Evolutionary conservation across 2,797 vertebrate species (phyloP), one percentile per base, ranked within the genome.

Genomic region (Acanthiza pusilla): DNA sequence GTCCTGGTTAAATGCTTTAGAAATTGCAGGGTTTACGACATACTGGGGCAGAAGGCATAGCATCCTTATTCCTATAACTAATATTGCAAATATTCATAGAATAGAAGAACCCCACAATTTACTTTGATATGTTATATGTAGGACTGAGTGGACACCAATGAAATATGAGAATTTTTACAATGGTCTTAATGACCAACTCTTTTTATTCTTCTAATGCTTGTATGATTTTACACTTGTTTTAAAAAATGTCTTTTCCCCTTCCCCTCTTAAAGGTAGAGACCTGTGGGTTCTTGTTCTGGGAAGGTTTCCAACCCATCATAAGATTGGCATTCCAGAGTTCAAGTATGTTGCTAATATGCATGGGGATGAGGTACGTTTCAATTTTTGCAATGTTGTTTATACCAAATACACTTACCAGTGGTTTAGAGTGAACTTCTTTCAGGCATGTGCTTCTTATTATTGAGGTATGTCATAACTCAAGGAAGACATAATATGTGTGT

Each of bases 311-410:
- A 98, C 72, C 43, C 97, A 97, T 73, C 99, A 99, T 98, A 98
- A 94, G 76, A 96, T 99, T 61, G 99, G 99, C 95, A 98, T 99
- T 98, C 99, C 99, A 10, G 99, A 99, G 93, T 99, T 99, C 97
- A 99, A 99, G 97, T 99, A 99, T 93, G 98, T 99, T 97, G 99
- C 98, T 45, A 99, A 99, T 97, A 99, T 99, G 98, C 99, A 99
- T 94, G 99, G 99, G 93, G 99, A 99, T 91, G 99, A 99, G 99
- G 99, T 99, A 98, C 66, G 98, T 97, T 84, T 85, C 84, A 70
- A 68, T 73, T 89, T 94, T 96, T 96, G 74, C 78, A 65, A 76
- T 97, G 86, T 95, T 60, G 16, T 94, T 96, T 94, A 55, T 90
- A 81, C 50, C 43, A 63, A 78, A 71, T 88, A 66, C 36, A 11